Conservation (phyloP, 2,113 vertebrate species). For the Lagopus muta region DNA sequence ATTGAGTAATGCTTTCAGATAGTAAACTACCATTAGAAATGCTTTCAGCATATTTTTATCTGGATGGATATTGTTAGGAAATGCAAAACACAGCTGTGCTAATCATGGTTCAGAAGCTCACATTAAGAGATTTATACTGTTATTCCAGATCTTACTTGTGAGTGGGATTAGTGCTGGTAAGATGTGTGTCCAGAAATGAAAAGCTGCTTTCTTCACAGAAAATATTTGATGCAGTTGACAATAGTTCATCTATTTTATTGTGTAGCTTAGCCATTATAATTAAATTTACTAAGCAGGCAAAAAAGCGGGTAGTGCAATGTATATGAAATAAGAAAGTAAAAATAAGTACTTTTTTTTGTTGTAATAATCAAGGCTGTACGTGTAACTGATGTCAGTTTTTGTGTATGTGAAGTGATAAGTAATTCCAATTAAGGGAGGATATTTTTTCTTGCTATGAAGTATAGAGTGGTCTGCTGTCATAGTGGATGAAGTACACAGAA, state of each 20-base stretch:
- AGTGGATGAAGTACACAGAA: constrained; percentile 94
- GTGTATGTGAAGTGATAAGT: neutral
- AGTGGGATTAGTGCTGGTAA: neutral
- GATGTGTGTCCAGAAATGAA: neutral
- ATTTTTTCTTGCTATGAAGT: constrained; percentile 71
- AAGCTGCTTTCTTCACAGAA: neutral
- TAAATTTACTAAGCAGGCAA: neutral
- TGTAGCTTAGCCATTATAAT: neutral
- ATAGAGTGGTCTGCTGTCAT: constrained; percentile 92
- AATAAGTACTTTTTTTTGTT: neutral
- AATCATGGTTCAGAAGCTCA: neutral
- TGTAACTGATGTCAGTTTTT: neutral
- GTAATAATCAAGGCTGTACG: neutral
- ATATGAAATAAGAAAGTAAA: neutral
- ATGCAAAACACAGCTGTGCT: neutral
- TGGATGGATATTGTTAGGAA: neutral
- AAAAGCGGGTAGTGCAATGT: neutral
- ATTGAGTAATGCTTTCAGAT: neutral
- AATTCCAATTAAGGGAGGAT: neutral
- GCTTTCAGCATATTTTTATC: neutral
- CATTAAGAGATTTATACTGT: neutral
- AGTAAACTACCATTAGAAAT: neutral
- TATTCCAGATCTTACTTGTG: neutral
- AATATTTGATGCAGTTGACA: neutral
- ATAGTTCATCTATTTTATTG: neutral